Conservation (phyloP, 2,888 invertebrate species). For the Ectemnius cavifrons region DNA sequence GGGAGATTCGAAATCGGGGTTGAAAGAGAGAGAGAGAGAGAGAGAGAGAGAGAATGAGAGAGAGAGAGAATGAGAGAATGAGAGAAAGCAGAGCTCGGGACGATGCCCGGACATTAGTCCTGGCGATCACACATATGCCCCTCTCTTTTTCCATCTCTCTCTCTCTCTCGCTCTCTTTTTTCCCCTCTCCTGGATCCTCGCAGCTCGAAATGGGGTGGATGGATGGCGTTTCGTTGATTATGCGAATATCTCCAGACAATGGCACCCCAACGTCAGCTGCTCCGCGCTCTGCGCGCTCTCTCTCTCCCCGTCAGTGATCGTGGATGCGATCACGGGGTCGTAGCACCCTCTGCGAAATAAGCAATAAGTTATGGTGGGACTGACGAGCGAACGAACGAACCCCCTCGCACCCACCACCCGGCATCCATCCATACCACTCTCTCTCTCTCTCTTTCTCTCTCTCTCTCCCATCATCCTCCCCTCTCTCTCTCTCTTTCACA, state of each 20-base stretch:
- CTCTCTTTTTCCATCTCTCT: background rate
- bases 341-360: constrained; percentile 69
- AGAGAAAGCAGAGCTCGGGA: constrained; percentile 9
- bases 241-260: constrained; percentile 74
- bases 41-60: background rate
- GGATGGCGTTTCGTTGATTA: constrained; percentile 67
- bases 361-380: constrained; percentile 74
- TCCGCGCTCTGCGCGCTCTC: constrained; percentile 18
- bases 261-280: constrained; percentile 73
- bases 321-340: constrained; percentile 55
- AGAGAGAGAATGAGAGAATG: background rate
- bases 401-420: constrained; percentile 32
- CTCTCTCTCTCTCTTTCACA: constrained; percentile 52
- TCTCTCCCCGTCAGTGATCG: constrained; percentile 30
- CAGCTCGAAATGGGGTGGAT: constrained; percentile 49
- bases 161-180: no score
- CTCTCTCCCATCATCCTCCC: constrained; percentile 25
- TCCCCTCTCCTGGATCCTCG: constrained; percentile 38
- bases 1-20: constrained; percentile 4
- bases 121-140: constrained; percentile 56
- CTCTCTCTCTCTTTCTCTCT: constrained; percentile 45
- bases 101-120: constrained; percentile 45
- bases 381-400: constrained; percentile 61
- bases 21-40: background rate
- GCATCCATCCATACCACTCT: constrained; percentile 54